Percentiles rank a stretch among this genome's conserved stretches.
Conservation (phyloP, 2,888 invertebrate species). For the Onthophagus sagittarius region DNA sequence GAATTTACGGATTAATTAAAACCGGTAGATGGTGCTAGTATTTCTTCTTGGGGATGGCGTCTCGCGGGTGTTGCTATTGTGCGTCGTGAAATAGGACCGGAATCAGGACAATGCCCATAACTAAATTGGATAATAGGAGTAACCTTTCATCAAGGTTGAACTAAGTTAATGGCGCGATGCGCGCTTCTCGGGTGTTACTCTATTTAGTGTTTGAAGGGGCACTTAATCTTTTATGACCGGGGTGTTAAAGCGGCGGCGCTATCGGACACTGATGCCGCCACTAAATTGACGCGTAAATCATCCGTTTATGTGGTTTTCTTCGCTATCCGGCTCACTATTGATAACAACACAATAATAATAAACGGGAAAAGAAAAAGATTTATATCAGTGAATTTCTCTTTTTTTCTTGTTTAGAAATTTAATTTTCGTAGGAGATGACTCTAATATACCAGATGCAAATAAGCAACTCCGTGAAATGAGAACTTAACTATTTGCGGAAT, state of each 20-base stretch:
- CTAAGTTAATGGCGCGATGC: not conserved
- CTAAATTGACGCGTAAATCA: constrained; percentile 11
- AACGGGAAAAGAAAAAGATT: not conserved
- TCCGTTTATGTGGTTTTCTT: constrained; percentile 1
- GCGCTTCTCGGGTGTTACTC: not conserved
- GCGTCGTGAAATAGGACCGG: not conserved
- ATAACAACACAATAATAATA: not conserved
- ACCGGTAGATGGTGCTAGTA: not conserved
- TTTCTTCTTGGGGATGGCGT: not conserved
- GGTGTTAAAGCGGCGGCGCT: not conserved
- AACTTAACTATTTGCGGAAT: not conserved
- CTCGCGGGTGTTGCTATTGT: not conserved
- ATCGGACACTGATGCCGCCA: not conserved
- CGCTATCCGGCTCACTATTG: constrained; percentile 2
- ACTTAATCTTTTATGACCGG: not conserved
- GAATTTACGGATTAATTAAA: not conserved
- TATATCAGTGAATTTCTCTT: not conserved
- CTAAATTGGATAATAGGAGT: not conserved
- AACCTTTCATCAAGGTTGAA: not conserved
- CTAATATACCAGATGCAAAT: not conserved
- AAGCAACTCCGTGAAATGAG: not conserved
- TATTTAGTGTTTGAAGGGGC: not conserved
- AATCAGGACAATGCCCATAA: not conserved
- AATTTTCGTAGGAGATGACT: not conserved
- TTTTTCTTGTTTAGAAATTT: not conserved